These are phyloP conservation scores for Campoplex nolae DNA, from an alignment of 2,888 invertebrate species.

Conservation along the genomic window DNA sequence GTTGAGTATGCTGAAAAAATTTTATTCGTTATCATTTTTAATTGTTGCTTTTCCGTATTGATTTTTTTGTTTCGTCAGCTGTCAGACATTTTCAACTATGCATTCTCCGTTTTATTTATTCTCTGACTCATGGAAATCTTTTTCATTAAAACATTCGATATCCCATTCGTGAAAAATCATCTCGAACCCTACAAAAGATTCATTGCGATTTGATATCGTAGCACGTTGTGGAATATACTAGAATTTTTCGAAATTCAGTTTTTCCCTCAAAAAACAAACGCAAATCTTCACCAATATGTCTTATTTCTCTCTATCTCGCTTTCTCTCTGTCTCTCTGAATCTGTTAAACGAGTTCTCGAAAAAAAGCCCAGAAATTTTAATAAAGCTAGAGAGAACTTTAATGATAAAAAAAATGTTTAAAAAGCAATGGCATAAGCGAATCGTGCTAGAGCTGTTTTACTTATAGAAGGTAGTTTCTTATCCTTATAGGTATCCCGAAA, in stretches of 20 bases:
- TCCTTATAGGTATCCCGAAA: constrained; percentile 89
- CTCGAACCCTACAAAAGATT: background rate
- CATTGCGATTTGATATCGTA: background rate
- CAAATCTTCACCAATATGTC: background rate
- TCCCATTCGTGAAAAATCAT: background rate
- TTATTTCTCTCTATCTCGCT: background rate
- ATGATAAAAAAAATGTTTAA: constrained; percentile 5
- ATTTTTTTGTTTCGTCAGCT: background rate
- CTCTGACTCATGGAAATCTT: background rate
- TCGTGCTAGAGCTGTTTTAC: constrained; percentile 77
- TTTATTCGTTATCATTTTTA: background rate
- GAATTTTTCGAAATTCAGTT: constrained; percentile 1
- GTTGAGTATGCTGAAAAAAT: constrained; percentile 9
- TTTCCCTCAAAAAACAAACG: background rate
- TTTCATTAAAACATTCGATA: background rate
- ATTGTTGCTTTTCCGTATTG: constrained; percentile 13
- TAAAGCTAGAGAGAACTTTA: constrained; percentile 10
- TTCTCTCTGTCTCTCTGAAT: constrained; percentile 20
- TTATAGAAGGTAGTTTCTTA: constrained; percentile 89
- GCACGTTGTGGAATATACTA: background rate
- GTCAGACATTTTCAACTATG: background rate
- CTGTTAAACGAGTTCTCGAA: background rate
- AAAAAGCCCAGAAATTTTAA: background rate
- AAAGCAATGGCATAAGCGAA: constrained; percentile 74
- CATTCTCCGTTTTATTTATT: background rate